Percentiles rank a stretch among this genome's conserved stretches.
Conservation (phyloP, 2,113 vertebrate genomes). For the Antennarius striatus region DNA sequence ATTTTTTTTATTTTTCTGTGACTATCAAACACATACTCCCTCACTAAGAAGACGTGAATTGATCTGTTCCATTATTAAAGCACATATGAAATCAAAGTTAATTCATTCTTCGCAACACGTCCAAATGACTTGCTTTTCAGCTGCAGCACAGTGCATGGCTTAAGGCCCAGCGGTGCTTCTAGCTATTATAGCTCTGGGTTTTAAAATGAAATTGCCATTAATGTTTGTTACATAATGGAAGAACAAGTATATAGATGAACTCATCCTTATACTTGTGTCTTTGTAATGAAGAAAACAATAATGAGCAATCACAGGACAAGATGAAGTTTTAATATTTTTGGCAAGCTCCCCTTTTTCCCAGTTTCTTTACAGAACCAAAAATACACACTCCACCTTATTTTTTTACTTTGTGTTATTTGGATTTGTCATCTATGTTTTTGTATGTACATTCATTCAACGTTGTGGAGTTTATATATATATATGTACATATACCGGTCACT, state of each 20-base stretch:
- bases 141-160: constrained; percentile 66
- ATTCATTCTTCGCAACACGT: constrained; percentile 22
- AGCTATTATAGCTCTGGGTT: constrained; percentile 54
- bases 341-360: not conserved
- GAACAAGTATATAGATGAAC: constrained; percentile 38
- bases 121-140: constrained; percentile 50
- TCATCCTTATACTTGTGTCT: constrained; percentile 32
- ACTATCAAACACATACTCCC: not conserved
- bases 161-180: constrained; percentile 49
- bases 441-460: constrained; percentile 8
- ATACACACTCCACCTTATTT: not conserved
- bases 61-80: not conserved
- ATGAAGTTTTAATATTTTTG: constrained; percentile 10
- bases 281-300: constrained; percentile 16
- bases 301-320: constrained; percentile 23
- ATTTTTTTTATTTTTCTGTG: not conserved
- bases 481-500: no score
- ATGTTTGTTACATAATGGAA: constrained; percentile 17
- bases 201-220: constrained; percentile 57
- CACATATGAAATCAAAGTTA: constrained; percentile 8
- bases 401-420: constrained; percentile 32
- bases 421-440: constrained; percentile 21
- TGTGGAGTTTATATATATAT: constrained; percentile 11
- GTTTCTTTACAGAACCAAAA: no score
- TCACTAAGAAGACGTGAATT: constrained; percentile 11